Evolutionary conservation across 1,140 invertebrate genomes (phyloP), one percentile per base, ranked within the genome.

Genomic region (Scaptomyza hsui): DNA sequence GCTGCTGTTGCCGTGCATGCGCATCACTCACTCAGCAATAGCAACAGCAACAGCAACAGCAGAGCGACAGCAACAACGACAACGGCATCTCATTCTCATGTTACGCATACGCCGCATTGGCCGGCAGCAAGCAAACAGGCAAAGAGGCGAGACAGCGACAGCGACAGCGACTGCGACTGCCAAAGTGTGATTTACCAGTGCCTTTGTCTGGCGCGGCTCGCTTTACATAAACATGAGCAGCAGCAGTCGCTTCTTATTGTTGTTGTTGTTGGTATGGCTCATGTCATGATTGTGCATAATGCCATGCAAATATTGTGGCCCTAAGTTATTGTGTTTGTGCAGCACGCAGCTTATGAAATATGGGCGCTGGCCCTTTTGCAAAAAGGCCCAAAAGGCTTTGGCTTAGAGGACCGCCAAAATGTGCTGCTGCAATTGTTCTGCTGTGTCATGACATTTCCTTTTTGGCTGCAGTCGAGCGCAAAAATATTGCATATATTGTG

Each of bases 221-320:
- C 75, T 69, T 75, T 69, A 77, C 67, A 78, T 75, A 83, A 74
- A 77, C 79, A 70, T 63, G 78, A 60, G 45, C 65, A 61, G 45
- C 65, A 61, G 74, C 55, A 62, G 57, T 57, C 35, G 62, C 57
- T 39, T 64, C 39, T 13, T 53, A 39, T 13, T 45, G 32, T 18
- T 67, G 63, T 26, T 61, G 64, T 7, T 53, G 53, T 41, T 72
- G 70, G 37, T 59, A 37, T 21, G 56, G 72, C 79, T 86, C 76
- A 85, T 80, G 81, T 86, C 81, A 86, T 86, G 81, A 86, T 88
- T 88, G 86, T 86, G 81, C 81, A 86, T 86, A 86, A 86, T 86
- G 82, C 74, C 82, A 86, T 86, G 81, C 81, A 86, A 86, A 86
- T 86, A 88, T 76, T 74, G 81, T 62, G 55, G 81, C 77, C 75